A percentile compares a stretch with the other conserved stretches of the same genome.
Evolutionary conservation across 92 coral and sea anemone genomes (phyloP).

Genomic region (Virgularia gustaviana): DNA sequence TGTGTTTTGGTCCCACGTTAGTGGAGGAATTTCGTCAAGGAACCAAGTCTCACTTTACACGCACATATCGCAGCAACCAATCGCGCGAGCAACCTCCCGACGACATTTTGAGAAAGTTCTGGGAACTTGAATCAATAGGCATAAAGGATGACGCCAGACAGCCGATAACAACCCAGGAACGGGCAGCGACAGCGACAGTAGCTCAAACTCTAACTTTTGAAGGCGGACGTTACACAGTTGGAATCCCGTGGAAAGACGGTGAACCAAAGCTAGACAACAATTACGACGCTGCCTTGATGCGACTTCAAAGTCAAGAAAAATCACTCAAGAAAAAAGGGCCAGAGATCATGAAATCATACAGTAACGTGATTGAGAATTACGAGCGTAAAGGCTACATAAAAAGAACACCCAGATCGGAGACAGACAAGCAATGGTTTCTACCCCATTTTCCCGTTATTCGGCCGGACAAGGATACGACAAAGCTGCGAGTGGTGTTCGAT

Average conservation of each 20-base stretch:
- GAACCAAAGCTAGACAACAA: constrained; percentile 48
- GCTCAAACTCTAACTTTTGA: constrained; percentile 29
- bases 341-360: constrained; percentile 49
- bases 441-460: constrained; percentile 14
- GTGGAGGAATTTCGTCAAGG: not conserved
- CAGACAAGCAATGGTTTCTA: not conserved
- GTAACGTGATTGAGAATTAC: constrained; percentile 33
- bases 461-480: constrained; percentile 31
- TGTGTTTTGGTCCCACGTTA: constrained; percentile 30
- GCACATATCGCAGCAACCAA: constrained; percentile 14
- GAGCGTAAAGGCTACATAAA: constrained; percentile 43
- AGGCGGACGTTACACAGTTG: constrained; percentile 29
- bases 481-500: constrained; percentile 15
- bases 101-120: constrained; percentile 20
- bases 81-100: not conserved
- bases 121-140: constrained; percentile 33
- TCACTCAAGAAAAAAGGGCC: constrained; percentile 31
- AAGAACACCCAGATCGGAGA: constrained; percentile 3
- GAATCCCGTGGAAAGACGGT: constrained; percentile 50
- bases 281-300: constrained; percentile 42
- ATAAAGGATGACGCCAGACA: constrained; percentile 23
- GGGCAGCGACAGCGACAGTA: constrained; percentile 25
- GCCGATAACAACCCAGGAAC: constrained; percentile 32
- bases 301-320: constrained; percentile 52
- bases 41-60: not conserved